A percentile compares a stretch with the other conserved stretches of the same genome.
Evolutionary conservation across 2,113 vertebrate genomes (phyloP).

Genomic region (Pygoscelis antarcticus): DNA sequence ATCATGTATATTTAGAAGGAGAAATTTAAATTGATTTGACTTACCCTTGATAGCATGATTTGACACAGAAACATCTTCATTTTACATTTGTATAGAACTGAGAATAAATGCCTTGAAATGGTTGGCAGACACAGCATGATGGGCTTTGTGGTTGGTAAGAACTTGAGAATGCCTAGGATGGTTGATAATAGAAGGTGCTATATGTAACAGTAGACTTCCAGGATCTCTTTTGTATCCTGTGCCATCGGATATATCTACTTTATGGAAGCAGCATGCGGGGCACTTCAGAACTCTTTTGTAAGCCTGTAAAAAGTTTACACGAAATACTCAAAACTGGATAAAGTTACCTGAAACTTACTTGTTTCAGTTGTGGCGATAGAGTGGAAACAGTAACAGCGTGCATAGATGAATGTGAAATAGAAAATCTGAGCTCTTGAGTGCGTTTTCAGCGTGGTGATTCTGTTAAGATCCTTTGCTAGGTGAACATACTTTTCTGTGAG

Average conservation of each 20-base stretch:
- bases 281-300: not conserved
- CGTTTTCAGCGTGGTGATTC: not conserved
- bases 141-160: not conserved
- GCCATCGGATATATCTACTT: not conserved
- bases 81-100: not conserved
- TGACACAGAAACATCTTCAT: not conserved
- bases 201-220: not conserved
- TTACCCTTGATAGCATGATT: not conserved
- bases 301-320: not conserved
- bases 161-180: not conserved
- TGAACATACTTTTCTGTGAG: not conserved
- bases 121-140: not conserved
- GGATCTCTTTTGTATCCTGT: not conserved
- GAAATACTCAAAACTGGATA: not conserved
- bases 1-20: not conserved
- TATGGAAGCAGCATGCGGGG: not conserved
- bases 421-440: not conserved
- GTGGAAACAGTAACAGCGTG: rapidly evolving
- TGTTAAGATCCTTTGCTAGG: not conserved
- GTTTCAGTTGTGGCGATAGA: not conserved
- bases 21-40: not conserved
- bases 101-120: not conserved
- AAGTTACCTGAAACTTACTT: not conserved
- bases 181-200: not conserved
- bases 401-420: not conserved